Base-by-base conservation (phyloP, 1,140 invertebrate species). In the Microvelia longipes region DNA sequence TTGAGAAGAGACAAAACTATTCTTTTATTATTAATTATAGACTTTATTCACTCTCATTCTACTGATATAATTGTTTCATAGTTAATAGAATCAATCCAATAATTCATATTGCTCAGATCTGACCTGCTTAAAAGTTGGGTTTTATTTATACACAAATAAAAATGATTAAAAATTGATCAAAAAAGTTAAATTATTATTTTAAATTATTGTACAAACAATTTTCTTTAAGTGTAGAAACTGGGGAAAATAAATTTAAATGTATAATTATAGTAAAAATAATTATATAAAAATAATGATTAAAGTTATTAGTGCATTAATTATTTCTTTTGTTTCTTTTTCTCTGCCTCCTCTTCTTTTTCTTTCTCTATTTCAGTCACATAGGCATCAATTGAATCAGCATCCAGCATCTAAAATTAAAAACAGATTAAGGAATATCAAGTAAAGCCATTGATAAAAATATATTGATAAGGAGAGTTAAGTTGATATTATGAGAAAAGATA, bases 311-410 rank as follows among this genome's bases (percentile, higher is more conserved):
- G 5, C 19, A 19, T 50, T 50, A 35, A 69, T 73, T 69, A 80
- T 76, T 93, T 93, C 83, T 96, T 96, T 76, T 94, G 90, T 78
- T 98, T 98, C 79, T 98, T 97, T 84, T 96, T 97, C 77, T 98
- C 95, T 30, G 93, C 93, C 79, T 98, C 96, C 76, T 96, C 94
- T 82, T 98, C 95, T 76, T 97, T 98, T 78, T 98, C 96, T 80
- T 95, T 96, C 79, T 98, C 95, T 76, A 98, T 97, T 77, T 94
- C 89, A 65, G 87, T 87, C 2, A 98, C 94, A 82, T 94, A 96
- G 73, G 90, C 87, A 69, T 95, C 93, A 73, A 98, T 94, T 66
- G 91, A 92, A 63, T 92, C 89, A 63, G 87, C 84, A 79, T 95
- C 92, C 73, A 98, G 81, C 91, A 97, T 97, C 86, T 89, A 76